Conservation (phyloP, 2,797 vertebrate species). For the Odontamblyopus lacepedii region DNA sequence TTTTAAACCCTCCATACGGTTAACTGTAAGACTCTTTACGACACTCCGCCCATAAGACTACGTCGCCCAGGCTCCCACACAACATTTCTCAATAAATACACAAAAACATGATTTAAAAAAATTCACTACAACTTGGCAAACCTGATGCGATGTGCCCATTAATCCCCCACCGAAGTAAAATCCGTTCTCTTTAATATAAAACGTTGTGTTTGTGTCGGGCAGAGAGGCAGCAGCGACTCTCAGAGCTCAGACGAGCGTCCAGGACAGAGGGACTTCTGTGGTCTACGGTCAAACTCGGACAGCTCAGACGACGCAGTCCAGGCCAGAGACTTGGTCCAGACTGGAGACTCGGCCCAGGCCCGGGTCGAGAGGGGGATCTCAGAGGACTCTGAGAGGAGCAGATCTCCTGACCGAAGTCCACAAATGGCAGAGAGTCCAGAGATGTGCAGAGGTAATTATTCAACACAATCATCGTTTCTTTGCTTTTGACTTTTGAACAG, state of each 20-base stretch:
- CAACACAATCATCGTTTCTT: too few relatives aligned
- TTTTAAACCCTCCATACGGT: too few relatives aligned
- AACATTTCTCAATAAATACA: too few relatives aligned
- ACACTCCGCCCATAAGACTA: too few relatives aligned
- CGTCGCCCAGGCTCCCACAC: too few relatives aligned
- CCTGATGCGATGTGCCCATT: too few relatives aligned
- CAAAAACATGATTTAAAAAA: too few relatives aligned
- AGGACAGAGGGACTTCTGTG: constrained; percentile 37
- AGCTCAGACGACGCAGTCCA: constrained; percentile 49
- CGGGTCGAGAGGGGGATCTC: constrained; percentile 18
- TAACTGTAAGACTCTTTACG: too few relatives aligned
- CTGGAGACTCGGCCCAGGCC: neutral
- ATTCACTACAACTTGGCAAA: too few relatives aligned
- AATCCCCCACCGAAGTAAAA: too few relatives aligned
- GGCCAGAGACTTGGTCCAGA: neutral
- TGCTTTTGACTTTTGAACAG: too few relatives aligned
- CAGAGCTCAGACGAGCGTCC: constrained; percentile 68
- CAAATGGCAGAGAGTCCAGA: constrained; percentile 23
- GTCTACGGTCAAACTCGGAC: constrained; percentile 44
- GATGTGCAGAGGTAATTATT: constrained; percentile 56
- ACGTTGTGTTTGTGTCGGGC: constrained; percentile 20
- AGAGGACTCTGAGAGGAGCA: neutral
- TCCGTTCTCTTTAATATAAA: too few relatives aligned
- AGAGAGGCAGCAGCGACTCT: constrained; percentile 70
- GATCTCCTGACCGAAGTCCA: constrained; percentile 15